phyloP scores from a whole-genome alignment of 1,140 invertebrate species.

The Drosophila sturtevanti region DNA sequence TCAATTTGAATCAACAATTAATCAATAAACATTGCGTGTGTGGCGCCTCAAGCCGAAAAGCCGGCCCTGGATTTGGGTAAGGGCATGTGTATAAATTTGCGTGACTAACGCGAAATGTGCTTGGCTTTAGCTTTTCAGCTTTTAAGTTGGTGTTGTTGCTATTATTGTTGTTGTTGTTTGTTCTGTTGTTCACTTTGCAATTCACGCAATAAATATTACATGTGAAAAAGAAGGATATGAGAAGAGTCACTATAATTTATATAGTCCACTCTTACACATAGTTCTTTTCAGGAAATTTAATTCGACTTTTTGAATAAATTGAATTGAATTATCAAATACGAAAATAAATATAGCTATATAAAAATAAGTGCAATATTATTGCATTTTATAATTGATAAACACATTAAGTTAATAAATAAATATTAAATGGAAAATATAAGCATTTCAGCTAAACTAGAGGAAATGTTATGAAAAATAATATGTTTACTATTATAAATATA shows the following conservation, averaged over 20 bases:
- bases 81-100: constrained; percentile 32
- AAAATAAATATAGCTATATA: background rate
- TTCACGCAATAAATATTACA: constrained; percentile 14
- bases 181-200: constrained; percentile 15
- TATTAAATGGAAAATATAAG: background rate
- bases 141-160: constrained; percentile 20
- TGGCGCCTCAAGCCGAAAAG: background rate
- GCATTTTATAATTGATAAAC: background rate
- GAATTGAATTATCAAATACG: background rate
- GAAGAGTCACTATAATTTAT: background rate
- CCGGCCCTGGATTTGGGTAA: background rate
- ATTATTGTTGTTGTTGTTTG: constrained; percentile 2
- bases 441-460: background rate
- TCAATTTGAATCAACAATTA: too few relatives aligned
- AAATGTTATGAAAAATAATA: background rate
- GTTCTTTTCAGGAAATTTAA: background rate
- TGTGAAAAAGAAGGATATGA: background rate
- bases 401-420: background rate
- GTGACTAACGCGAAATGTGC: constrained; percentile 52
- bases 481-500: too few relatives aligned
- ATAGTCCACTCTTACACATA: background rate
- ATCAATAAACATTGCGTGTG: too few relatives aligned
- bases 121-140: constrained; percentile 42
- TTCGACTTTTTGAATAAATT: background rate
- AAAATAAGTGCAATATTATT: background rate